These are phyloP conservation scores for Astreopora myriophthalma DNA, from an alignment of 64 coral and sea anemone genomes.

Conservation along the genomic window DNA sequence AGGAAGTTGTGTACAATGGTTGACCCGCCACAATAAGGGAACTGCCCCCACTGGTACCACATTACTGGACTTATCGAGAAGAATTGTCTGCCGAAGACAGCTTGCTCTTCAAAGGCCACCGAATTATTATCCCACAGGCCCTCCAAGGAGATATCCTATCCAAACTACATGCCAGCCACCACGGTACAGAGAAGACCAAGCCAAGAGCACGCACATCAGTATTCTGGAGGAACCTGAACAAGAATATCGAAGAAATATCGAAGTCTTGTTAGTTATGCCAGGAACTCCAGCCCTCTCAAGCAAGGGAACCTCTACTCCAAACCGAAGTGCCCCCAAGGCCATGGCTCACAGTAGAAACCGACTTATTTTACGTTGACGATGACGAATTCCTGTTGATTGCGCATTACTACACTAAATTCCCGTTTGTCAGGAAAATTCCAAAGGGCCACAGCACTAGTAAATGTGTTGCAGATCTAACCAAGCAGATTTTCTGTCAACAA, in stretches of 20 bases:
- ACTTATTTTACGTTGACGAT: neutral
- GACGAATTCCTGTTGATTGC: neutral
- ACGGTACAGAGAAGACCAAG: constrained; percentile 60
- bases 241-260: constrained; percentile 8
- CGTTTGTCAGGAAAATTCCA: constrained; percentile 36
- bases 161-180: constrained; percentile 42
- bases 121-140: constrained; percentile 4
- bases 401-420: constrained; percentile 17
- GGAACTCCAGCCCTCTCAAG: constrained; percentile 19
- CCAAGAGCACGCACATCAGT: constrained; percentile 20
- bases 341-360: no score
- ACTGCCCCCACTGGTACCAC: neutral
- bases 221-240: constrained; percentile 13
- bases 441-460: neutral
- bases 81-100: constrained; percentile 56
- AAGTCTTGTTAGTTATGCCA: neutral
- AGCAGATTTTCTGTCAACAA: constrained; percentile 41
- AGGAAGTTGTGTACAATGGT: constrained; percentile 23
- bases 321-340: constrained; percentile 42
- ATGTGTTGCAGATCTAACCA: neutral
- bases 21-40: constrained; percentile 44
- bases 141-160: constrained; percentile 43
- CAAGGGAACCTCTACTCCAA: constrained; percentile 18
- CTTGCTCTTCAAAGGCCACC: neutral
- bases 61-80: constrained; percentile 61